These are phyloP conservation scores for Pocillopora damicornis DNA, from an alignment of 64 coral and sea anemone species.

Conservation along the genomic window DNA sequence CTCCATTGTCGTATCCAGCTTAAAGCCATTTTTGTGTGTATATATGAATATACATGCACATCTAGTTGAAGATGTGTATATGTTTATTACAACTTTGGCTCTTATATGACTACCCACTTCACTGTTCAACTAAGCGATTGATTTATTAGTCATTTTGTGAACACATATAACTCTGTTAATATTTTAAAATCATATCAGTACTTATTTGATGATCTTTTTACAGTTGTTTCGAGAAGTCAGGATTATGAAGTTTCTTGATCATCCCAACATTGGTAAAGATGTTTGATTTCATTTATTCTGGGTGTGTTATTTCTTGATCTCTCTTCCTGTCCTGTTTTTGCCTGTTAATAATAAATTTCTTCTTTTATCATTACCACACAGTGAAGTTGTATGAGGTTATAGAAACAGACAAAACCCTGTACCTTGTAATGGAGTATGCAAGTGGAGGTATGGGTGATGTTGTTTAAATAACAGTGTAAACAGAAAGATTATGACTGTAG, in stretches of 20 bases:
- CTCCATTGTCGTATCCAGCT: not conserved
- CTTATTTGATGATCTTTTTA: not conserved
- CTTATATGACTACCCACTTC: too few species aligned
- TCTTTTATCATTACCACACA: constrained; percentile 21
- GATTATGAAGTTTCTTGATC: constrained; percentile 99
- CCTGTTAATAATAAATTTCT: not conserved
- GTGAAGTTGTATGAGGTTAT: constrained; percentile 99
- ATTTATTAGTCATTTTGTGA: too few species aligned
- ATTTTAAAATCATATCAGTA: too few species aligned
- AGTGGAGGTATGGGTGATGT: constrained; percentile 78
- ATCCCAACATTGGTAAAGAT: constrained; percentile 96
- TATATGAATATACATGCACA: too few species aligned
- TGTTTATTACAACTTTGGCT: too few species aligned
- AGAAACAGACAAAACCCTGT: constrained; percentile 96
- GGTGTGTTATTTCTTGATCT: not conserved
- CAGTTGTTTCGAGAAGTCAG: constrained; percentile 99
- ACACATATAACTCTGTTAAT: too few species aligned
- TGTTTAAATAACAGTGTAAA: too few species aligned
- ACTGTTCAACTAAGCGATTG: too few species aligned
- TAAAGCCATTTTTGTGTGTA: too few species aligned
- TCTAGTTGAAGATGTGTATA: too few species aligned
- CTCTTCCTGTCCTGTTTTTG: too few species aligned
- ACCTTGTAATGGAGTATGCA: constrained; percentile 98
- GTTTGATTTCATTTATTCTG: not conserved
- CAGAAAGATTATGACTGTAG: too few species aligned